A percentile compares a stretch with the other conserved stretches of the same genome.
These are phyloP conservation scores for Hirtodrosophila trivittata DNA, from an alignment of 2,888 invertebrate genomes.

Conservation along the genomic window DNA sequence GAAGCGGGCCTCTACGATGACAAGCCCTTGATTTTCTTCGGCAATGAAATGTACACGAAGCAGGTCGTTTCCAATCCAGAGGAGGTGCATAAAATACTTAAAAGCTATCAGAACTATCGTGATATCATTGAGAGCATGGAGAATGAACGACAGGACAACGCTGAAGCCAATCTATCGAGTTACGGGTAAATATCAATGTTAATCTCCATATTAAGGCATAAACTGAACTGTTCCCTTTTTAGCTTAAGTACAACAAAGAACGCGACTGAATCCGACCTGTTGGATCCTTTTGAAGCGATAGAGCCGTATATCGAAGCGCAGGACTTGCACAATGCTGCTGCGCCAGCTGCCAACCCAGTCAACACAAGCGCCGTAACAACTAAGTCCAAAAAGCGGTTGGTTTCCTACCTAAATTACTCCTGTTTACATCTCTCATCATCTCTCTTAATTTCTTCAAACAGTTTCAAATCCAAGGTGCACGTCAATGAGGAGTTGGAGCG, in stretches of 20 bases:
- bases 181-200: constrained; percentile 43
- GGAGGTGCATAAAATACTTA: constrained; percentile 77
- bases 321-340: constrained; percentile 20
- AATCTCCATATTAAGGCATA: not conserved
- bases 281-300: constrained; percentile 69
- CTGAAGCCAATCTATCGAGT: constrained; percentile 33
- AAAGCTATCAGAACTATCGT: constrained; percentile 82
- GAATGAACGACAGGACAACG: constrained; percentile 66
- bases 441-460: constrained; percentile 20
- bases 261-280: constrained; percentile 32
- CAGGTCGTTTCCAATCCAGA: constrained; percentile 66
- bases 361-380: constrained; percentile 34
- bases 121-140: constrained; percentile 81
- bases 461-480: constrained; percentile 80
- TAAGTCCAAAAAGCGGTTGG: constrained; percentile 66
- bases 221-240: not conserved
- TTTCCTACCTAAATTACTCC: no score
- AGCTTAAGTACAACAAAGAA: constrained; percentile 54
- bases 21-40: constrained; percentile 81
- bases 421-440: no score
- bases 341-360: not conserved
- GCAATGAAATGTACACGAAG: constrained; percentile 74
- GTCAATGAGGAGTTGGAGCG: constrained; percentile 78
- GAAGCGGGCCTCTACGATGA: constrained; percentile 79
- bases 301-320: constrained; percentile 72